Evolutionary conservation across 2,888 invertebrate species (phyloP), one percentile per base, ranked within the genome.

Genomic region (Hydrotaea cyrtoneurina): DNA sequence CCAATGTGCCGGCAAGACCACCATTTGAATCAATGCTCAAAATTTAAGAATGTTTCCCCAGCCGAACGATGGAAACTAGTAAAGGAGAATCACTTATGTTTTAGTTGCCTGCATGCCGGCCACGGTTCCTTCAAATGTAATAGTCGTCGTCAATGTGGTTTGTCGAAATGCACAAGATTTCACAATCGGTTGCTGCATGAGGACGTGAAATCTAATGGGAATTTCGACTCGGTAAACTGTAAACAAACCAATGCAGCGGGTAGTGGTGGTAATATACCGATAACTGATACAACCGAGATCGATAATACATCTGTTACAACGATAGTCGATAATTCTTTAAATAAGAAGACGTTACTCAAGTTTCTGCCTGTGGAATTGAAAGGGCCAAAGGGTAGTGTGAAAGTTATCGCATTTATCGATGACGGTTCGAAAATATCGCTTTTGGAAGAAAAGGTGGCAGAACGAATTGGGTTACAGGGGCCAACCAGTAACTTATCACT

Each of bases 361-460:
- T 83, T 76, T 66, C 73, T 83, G 23, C 80, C 83, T 0, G 80
- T 83, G 1, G 50, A 74, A 36, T 64, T 83, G 7, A 77, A 0
- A 64, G 64, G 64, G 0, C 64, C 64, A 10, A 64, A 64, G n/a
- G n/a, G 64, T 17, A 10, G 8, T 8, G n/a, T 64, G 36, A 64
- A 15, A 17, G 17, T 64, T n/a, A 81, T 31, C 64, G 79, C 26
- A 55, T 73, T 21, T 77, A 5, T 46, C 21, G n/a, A 31, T 73
- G 43, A 82, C 11, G 78, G 81, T 0, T 78, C 82, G 0, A 83
- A 79, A 62, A 66, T 82, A 19, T 74, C 74, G 2, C 59, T 82
- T 15, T 66, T 82, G 2, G 75, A 82, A 7, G 64, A 82, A 5
- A 21, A 75, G 0, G 43, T 82, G 15, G 82, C 82, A 13, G 26